Conservation (phyloP, 2,888 invertebrate species). For the Agrotis ipsilon region DNA sequence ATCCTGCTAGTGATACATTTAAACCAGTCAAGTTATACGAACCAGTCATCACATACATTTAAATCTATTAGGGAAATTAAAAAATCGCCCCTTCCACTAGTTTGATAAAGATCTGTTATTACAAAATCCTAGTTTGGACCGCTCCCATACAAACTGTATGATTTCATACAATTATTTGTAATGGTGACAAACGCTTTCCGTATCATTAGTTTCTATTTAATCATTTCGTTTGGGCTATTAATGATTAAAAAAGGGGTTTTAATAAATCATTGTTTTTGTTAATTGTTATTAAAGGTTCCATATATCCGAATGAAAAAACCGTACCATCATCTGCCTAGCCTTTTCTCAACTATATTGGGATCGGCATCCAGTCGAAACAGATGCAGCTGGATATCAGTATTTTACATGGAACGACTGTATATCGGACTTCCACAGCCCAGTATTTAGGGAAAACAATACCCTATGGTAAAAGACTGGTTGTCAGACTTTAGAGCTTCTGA, state of each 20-base stretch:
- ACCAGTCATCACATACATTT: conserved; percentile 69
- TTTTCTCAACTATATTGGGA: too few species aligned
- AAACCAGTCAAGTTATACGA: conserved; percentile 38
- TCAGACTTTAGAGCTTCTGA: too few species aligned
- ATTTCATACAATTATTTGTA: conserved; percentile 66
- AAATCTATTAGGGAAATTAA: conserved; percentile 84
- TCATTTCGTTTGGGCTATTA: conserved; percentile 57
- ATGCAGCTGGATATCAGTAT: too few species aligned
- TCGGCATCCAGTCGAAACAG: too few species aligned
- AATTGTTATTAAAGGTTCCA: conserved; percentile 2
- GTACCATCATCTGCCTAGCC: too few species aligned
- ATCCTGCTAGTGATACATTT: conserved; percentile 15
- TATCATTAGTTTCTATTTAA: conserved; percentile 75
- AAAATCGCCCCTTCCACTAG: conserved; percentile 69
- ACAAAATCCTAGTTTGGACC: conserved; percentile 61
- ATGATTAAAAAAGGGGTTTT: conserved; percentile 51
- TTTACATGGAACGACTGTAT: too few species aligned
- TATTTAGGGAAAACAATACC: too few species aligned
- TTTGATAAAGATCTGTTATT: conserved; percentile 76
- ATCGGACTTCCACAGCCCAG: too few species aligned
- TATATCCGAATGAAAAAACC: too few species aligned
- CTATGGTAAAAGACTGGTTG: too few species aligned
- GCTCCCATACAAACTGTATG: conserved; percentile 57
- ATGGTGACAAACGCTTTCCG: conserved; percentile 70
- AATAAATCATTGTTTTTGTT: conserved; percentile 53